Evolutionary conservation across 2,797 vertebrate species (phyloP), one percentile per base, ranked within the genome.

Genomic region (Oreochromis mossambicus): DNA sequence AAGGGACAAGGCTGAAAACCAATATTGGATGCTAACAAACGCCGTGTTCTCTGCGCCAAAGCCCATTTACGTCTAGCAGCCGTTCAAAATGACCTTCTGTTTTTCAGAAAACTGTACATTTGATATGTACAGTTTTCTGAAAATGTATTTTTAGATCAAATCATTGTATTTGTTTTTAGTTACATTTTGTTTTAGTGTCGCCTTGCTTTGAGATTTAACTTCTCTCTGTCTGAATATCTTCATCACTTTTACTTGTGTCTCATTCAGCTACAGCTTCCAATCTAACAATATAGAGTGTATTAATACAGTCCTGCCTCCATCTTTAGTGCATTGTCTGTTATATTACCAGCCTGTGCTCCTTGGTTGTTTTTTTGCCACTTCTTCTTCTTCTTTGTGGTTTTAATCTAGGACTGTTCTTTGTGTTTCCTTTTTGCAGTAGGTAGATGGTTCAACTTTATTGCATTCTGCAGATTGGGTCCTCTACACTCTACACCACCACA

Each of bases 11-110:
- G 58, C 3, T 0, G 17, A 63, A 63, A 63, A 63, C n/a, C 58
- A 36, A 5, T 13, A 36, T n/a, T 12, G 32, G 58, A 63, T 13
- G 58, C 32, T 36, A 36, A n/a, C 9, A 32, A 61, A 61, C 32
- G 32, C 32, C 0, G 0, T 36, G 17, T 36, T 36, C 6, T 63
- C 58, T 63, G 58, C 6, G 0, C 32, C 32, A 63, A 63, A 36
- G 0, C 1, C 32, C 19, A 3, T 36, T 63, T 36, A 63, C 19
- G 6, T 36, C 58, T n/a, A n/a, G 58, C 1, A 36, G 58, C 56
- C 34, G 15, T 34, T 34, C 56, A 61, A 34, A 34, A 4, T 34
- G 56, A 34, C 56, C 56, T 58, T 58, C 8, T 34, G 56, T 34
- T 19, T 61, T 19, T 34, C 29, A 19, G 15, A 34, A 61, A 61